Conservation (phyloP, 2,113 vertebrate genomes). For the Nothocercus julius region DNA sequence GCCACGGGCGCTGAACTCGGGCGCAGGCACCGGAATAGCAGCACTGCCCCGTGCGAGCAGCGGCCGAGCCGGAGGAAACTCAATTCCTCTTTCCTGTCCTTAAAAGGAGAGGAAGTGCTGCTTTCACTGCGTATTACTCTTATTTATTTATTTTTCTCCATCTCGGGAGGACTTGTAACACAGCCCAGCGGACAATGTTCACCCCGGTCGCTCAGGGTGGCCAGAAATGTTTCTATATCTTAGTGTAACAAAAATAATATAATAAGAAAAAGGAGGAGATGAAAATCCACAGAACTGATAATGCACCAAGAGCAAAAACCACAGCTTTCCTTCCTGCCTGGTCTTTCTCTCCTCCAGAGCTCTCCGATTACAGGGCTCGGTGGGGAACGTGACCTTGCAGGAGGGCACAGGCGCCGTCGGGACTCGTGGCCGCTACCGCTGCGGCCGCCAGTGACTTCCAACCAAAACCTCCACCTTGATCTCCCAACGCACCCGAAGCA, state of each 20-base stretch:
- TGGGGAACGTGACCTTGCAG: background rate
- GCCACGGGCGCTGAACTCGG: background rate
- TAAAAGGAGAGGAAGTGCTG: constrained; percentile 53
- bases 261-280: rapidly evolving
- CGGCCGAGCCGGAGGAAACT: background rate
- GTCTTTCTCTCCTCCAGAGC: background rate
- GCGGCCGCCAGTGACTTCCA: rapidly evolving
- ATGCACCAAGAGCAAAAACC: background rate
- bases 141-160: background rate
- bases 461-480: rapidly evolving
- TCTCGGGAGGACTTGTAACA: background rate
- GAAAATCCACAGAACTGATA: rapidly evolving
- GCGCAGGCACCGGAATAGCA: rapidly evolving
- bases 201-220: background rate
- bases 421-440: rapidly evolving
- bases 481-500: rapidly evolving
- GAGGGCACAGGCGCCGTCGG: background rate
- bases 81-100: constrained; percentile 57
- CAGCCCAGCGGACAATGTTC: background rate
- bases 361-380: background rate
- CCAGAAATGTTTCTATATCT: background rate
- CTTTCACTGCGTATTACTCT: background rate
- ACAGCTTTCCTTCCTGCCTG: background rate
- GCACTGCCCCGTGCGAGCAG: background rate
- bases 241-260: rapidly evolving